Evolutionary conservation across 2,113 vertebrate species (phyloP), one percentile per base, ranked within the genome.

Genomic region (Hepsetus odoe): DNA sequence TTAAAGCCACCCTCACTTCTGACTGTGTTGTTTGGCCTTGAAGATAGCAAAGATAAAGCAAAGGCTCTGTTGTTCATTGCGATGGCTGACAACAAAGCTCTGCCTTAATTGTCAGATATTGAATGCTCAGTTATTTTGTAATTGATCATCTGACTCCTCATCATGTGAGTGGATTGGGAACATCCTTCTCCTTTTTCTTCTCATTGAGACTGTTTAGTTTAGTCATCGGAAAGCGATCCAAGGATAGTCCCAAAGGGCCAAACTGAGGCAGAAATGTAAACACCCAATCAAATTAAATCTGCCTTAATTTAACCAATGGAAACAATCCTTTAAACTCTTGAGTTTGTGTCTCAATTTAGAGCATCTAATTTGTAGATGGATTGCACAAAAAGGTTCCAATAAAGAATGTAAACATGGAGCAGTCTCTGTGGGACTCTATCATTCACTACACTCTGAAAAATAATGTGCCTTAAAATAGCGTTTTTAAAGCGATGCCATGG

Each of bases 11-110:
- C 67, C 58, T 53, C 67, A 14, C n/a, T 71, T 62, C 38, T 33
- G 56, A 71, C 42, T 72, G n/a, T 65, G 53, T 59, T 59, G 46
- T 79, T 59, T 55, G 24, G 68, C 67, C 22, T 81, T 67, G 69
- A 24, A 46, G 44, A 56, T 59, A 64, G 42, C 42, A 51, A 38
- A 8, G 0, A 1, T 33, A 16, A 24, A 42, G 20, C 38, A 32
- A 12, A 22, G 18, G 49, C n/a, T 40, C 16, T 24, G 12, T 0
- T 22, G 59, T 26, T 33, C 32, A 35, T 28, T 78, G 12, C 4
- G 64, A 44, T 26, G 26, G 5, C 53, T 59, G 64, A 13, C 33
- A 61, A 26, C 38, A 3, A 61, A 38, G 44, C 46, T 49, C 4
- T 35, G 40, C 35, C 18, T 35, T 42, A 42, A 11, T 11, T 42